Conservation (phyloP, 2,797 vertebrate species). For the Austrolebias charrua region DNA sequence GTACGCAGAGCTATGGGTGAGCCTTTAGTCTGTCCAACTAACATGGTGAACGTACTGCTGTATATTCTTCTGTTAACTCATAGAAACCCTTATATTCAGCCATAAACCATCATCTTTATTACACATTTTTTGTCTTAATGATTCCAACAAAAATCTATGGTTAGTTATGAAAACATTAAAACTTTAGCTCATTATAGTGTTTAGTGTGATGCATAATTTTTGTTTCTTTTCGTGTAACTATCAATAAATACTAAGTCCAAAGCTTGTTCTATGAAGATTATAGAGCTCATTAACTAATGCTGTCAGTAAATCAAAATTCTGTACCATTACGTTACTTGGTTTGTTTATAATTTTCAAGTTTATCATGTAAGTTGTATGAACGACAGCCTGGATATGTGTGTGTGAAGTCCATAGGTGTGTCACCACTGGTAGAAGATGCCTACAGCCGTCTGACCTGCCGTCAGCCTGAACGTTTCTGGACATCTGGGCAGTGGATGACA, state of each 20-base stretch:
- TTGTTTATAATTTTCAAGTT: too few relatives aligned
- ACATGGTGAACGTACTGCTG: not conserved
- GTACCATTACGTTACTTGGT: not conserved
- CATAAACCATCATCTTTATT: not conserved
- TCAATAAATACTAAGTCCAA: not conserved
- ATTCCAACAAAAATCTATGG: not conserved
- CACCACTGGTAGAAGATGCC: slow-evolving; percentile 66
- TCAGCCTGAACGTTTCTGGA: slow-evolving; percentile 85
- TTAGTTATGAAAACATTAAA: not conserved
- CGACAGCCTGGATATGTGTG: not conserved
- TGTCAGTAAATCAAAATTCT: not conserved
- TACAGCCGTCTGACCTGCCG: slow-evolving; percentile 80
- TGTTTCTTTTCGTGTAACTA: not conserved
- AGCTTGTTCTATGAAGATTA: not conserved
- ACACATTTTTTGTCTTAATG: not conserved
- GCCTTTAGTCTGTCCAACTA: not conserved
- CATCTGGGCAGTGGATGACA: slow-evolving; percentile 94
- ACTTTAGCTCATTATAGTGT: not conserved
- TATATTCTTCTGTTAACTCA: not conserved
- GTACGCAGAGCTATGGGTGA: too few relatives aligned
- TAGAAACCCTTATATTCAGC: not conserved
- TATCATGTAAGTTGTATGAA: not conserved
- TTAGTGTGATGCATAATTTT: not conserved
- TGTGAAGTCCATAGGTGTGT: slow-evolving; percentile 77
- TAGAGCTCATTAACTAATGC: not conserved